Evolutionary conservation across 2,113 vertebrate genomes (phyloP), one percentile per base, ranked within the genome.

Genomic region (Meleagris gallopavo): DNA sequence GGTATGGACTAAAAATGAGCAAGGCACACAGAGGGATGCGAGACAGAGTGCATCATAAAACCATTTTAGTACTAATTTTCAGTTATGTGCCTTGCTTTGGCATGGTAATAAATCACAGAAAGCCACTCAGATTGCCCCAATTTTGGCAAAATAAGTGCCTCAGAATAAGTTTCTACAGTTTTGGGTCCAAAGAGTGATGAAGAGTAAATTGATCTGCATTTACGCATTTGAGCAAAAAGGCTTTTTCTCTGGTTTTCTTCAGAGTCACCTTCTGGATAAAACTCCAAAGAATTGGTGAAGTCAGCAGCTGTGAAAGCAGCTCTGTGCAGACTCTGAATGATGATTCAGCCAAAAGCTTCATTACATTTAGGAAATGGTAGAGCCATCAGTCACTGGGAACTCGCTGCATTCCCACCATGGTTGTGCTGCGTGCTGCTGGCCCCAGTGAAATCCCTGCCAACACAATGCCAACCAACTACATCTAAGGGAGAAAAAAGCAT

Each of bases 371-470:
- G 24, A 36, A 50, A 82, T 8, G n/a, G 55, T 8, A 32, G 55
- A 74, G 36, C 34, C 70, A 13, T 2, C 14, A 0, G 13, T 82
- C 62, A 25, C 1, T 1, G 40, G 3, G 34, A 14, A 50, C 48
- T 46, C 2, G 2, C n/a, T 13, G 13, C 0, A 4, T 8, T 25
- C 79, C 74, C 46, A 45, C 16, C 43, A 25, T 14, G 0, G 12
- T 2, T 40, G 36, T 29, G 36, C 40, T 10, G 0, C 1, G 11
- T 0, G 2, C 48, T 18, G 4, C 55, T 6, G 45, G 14, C 50
- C 29, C 46, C 2, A 0, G 2, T 2, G 29, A 5, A 21, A 46
- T 11, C 34, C 27, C 55, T 13, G 50, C 52, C 67, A 9, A 6
- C 0, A 3, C 22, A 45, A n/a, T 21, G 55, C 40, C 69, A 13